Evolutionary conservation across 1,140 invertebrate genomes (phyloP).

Genomic region (Semibalanus balanoides): DNA sequence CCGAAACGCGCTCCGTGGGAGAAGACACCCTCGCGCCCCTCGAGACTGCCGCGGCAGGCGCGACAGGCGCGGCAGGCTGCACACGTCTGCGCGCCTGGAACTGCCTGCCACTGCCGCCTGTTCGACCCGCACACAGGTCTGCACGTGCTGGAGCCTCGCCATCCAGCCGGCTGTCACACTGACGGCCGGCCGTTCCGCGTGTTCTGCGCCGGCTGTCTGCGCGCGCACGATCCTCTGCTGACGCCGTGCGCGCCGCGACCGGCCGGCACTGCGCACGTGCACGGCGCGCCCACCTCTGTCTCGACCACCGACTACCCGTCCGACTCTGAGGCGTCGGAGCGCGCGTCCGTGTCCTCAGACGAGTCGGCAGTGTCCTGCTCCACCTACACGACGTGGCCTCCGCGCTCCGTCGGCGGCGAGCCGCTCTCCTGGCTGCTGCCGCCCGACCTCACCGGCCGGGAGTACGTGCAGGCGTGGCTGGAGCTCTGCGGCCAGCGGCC

Average conservation of each 20-base stretch:
- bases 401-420: not conserved
- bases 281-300: slow-evolving; percentile 1
- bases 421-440: not conserved
- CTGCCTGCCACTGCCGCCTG: not conserved
- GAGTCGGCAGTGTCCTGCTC: slow-evolving; percentile 17
- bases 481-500: not conserved
- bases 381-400: slow-evolving; percentile 19
- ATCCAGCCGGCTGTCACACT: slow-evolving; percentile 12
- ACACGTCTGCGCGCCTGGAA: not conserved
- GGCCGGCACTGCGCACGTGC: slow-evolving; percentile 3
- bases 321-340: slow-evolving; percentile 17
- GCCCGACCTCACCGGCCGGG: not conserved
- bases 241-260: slow-evolving; percentile 13
- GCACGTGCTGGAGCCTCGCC: not conserved
- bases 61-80: too few relatives aligned
- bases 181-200: slow-evolving; percentile 18
- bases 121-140: not conserved
- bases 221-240: slow-evolving; percentile 19
- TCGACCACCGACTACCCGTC: slow-evolving; percentile 20
- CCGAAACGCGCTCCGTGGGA: not conserved
- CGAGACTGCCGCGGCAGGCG: not conserved
- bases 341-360: slow-evolving; percentile 13
- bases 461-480: slow-evolving; percentile 4
- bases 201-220: slow-evolving; percentile 16
- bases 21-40: not conserved